A percentile compares a stretch with the other conserved stretches of the same genome.
These are phyloP conservation scores for Leptinotarsa tumamoca DNA, from an alignment of 2,888 invertebrate species.

Conservation along the genomic window DNA sequence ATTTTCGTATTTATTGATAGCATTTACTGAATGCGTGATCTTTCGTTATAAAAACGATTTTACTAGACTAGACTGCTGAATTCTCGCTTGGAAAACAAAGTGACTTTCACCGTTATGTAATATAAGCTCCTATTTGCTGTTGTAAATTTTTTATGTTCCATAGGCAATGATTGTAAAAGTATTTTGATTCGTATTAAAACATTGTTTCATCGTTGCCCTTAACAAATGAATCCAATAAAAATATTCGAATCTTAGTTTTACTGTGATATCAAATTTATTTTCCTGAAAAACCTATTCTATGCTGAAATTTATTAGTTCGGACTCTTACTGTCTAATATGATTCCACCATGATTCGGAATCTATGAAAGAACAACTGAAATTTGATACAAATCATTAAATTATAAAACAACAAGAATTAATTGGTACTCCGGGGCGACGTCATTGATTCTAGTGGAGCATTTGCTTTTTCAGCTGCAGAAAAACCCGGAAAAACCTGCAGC, in stretches of 20 bases:
- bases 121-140: conserved; percentile 57
- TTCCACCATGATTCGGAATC: too few species aligned
- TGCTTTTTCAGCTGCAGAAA: too few species aligned
- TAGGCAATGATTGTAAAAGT: conserved; percentile 34
- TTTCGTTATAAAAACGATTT: conserved; percentile 61
- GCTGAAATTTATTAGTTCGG: too few species aligned
- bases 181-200: neutral
- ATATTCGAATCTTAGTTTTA: conserved; percentile 1
- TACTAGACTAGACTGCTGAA: conserved; percentile 60
- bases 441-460: too few species aligned
- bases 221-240: conserved; percentile 11
- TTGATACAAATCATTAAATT: too few species aligned
- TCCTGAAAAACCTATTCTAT: too few species aligned
- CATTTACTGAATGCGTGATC: conserved; percentile 64
- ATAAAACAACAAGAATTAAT: too few species aligned
- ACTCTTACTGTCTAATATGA: too few species aligned
- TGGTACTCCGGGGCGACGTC: too few species aligned
- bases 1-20: conserved; percentile 62
- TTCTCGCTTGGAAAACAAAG: conserved; percentile 49
- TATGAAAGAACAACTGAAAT: too few species aligned
- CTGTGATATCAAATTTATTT: too few species aligned
- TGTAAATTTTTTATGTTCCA: conserved; percentile 48
- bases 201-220: neutral
- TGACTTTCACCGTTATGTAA: conserved; percentile 58
- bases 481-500: too few species aligned